Evolutionary conservation across 2,113 vertebrate species (phyloP), one percentile per base, ranked within the genome.

Genomic region (Bos indicus): DNA sequence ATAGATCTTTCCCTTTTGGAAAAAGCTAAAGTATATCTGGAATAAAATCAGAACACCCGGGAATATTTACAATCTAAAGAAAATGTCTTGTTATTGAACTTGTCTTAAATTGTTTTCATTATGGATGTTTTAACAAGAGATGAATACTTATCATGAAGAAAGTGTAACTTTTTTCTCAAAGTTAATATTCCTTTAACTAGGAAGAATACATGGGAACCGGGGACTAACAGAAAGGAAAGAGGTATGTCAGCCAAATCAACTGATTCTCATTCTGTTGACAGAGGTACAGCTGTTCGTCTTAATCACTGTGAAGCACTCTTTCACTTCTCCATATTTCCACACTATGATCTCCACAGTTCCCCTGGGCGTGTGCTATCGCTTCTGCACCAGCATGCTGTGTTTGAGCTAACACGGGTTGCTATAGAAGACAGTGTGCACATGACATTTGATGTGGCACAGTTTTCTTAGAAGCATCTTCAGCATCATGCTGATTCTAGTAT

Each of bases 1-100:
- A 46, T 30, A 98, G 93, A 81, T 67, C 54, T 48, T 40, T 78
- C n/a, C 2, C 52, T 95, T 98, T 96, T 93, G 71, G 60, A 80
- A 96, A 93, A 95, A 94, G 6, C 30, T 80, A 74, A 95, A 93
- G 46, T 28, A 67, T 88, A 88, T 43, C 52, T 90, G 17, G 5
- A 80, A 82, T 36, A 96, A 95, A 95, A 90, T 54, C 28, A 51
- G 71, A 92, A 94, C 23, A 90, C 91, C n/a, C 21, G 7, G n/a
- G 17, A 36, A 93, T 84, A 84, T 82, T 94, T 95, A 81, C 46
- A 87, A 71, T 91, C 30, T 89, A 64, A 59, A 12, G 88, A 51
- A 23, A 88, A 67, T 71, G 28, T 57, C 46, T 60, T 93, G 48
- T 51, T 56, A 36, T 28, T 59, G 46, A 96, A 91, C 16, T 80